Conservation (phyloP, 2,888 invertebrate species). For the Gandaritis pyraliata region DNA sequence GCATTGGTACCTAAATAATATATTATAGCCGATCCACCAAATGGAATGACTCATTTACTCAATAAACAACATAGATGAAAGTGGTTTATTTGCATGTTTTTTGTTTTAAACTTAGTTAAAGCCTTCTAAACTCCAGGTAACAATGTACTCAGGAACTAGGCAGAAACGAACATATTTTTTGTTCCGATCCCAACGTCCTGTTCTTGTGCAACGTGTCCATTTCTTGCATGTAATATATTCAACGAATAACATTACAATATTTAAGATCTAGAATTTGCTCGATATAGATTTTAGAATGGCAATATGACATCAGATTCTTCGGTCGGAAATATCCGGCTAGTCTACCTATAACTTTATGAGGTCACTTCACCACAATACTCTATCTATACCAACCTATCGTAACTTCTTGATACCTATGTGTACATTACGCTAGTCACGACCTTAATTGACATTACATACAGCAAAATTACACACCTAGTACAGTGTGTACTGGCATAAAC, state of each 20-base stretch:
- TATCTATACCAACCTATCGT: not conserved
- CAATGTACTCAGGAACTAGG: not conserved
- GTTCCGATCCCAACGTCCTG: constrained; percentile 15
- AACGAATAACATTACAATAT: constrained; percentile 23
- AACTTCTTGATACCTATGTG: not conserved
- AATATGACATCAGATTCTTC: constrained; percentile 28
- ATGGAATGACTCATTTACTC: constrained; percentile 53
- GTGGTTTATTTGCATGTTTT: constrained; percentile 23
- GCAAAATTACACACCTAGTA: not conserved
- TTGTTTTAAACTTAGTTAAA: constrained; percentile 4
- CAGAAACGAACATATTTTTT: constrained; percentile 24
- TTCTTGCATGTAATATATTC: constrained; percentile 19
- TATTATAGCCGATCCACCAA: constrained; percentile 51
- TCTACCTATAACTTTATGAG: constrained; percentile 14
- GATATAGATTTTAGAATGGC: constrained; percentile 28
- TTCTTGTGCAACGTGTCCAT: constrained; percentile 19
- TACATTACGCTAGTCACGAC: constrained; percentile 21
- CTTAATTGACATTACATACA: constrained; percentile 9
- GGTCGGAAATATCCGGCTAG: constrained; percentile 25
- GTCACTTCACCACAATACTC: constrained; percentile 7
- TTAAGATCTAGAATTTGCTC: constrained; percentile 21
- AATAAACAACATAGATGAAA: constrained; percentile 36
- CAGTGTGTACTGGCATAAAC: constrained; percentile 13
- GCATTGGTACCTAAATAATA: constrained; percentile 45
- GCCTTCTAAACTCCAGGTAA: constrained; percentile 12